Conservation (phyloP, 2,113 vertebrate species). For the Isurus oxyrinchus region DNA sequence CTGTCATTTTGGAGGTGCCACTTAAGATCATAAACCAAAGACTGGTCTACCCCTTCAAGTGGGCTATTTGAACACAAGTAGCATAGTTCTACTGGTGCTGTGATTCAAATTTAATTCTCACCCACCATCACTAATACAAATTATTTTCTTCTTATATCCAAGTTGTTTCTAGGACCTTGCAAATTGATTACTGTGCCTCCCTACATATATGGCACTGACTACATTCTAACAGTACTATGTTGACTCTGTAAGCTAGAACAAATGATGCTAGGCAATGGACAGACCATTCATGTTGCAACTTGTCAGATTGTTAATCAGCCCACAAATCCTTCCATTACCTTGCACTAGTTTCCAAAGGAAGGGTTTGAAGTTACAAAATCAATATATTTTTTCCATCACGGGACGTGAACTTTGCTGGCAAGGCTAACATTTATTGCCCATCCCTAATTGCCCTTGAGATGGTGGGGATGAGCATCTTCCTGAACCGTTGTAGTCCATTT, state of each 20-base stretch:
- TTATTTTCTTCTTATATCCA: not conserved
- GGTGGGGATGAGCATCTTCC: too few relatives aligned
- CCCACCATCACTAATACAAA: not conserved
- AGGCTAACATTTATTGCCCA: too few relatives aligned
- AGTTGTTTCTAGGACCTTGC: not conserved
- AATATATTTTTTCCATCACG: not conserved
- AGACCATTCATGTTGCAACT: too few relatives aligned
- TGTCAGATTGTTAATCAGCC: not conserved
- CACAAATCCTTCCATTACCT: not conserved
- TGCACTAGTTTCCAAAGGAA: not conserved
- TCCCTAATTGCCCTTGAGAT: too few relatives aligned
- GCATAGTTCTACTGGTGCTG: not conserved
- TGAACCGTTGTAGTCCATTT: too few relatives aligned
- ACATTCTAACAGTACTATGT: not conserved
- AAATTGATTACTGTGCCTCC: not conserved
- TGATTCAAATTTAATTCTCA: not conserved
- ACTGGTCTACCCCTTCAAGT: not conserved
- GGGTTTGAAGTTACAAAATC: not conserved
- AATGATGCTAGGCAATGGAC: too few relatives aligned
- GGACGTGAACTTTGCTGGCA: too few relatives aligned
- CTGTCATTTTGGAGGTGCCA: not conserved
- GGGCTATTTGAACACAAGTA: not conserved
- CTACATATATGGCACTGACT: not conserved
- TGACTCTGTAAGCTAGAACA: not conserved
- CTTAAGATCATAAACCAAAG: not conserved